Evolutionary conservation across 64 coral and sea anemone genomes (phyloP).

Genomic region (Anthopleura sola): DNA sequence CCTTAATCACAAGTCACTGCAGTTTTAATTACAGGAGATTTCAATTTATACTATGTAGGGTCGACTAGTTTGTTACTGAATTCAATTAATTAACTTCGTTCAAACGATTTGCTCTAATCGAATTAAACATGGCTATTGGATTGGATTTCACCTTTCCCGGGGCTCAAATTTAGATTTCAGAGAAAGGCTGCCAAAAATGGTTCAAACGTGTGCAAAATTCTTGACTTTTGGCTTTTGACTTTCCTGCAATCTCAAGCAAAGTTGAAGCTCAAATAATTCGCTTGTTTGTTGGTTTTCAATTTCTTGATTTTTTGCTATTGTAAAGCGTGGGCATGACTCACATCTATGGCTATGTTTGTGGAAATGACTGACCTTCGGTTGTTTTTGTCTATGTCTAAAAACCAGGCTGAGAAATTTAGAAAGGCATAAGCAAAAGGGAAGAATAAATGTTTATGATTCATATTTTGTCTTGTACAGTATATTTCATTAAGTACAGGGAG

Average conservation of each 20-base stretch:
- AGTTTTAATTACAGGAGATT: background rate
- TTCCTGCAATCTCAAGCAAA: too few relatives aligned
- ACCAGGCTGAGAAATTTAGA: too few relatives aligned
- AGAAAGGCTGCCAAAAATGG: background rate
- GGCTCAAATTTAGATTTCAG: background rate
- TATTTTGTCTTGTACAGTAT: too few relatives aligned
- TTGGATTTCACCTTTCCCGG: background rate
- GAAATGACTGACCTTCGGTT: too few relatives aligned
- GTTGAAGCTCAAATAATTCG: too few relatives aligned
- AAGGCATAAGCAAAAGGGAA: too few relatives aligned
- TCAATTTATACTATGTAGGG: background rate
- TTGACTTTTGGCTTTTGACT: background rate
- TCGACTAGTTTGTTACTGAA: background rate
- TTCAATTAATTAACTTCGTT: background rate
- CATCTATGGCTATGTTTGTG: too few relatives aligned
- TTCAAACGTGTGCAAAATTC: background rate
- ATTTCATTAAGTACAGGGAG: background rate
- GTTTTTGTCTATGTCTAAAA: too few relatives aligned
- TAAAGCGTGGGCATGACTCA: too few relatives aligned
- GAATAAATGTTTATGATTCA: too few relatives aligned
- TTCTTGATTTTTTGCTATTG: background rate
- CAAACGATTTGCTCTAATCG: slow-evolving; percentile 11
- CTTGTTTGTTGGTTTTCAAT: too few relatives aligned
- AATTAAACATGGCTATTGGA: slow-evolving; percentile 12
- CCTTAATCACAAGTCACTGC: background rate